phyloP scores from a whole-genome alignment of 1,140 invertebrate genomes.

The Himalopsyche phryganea region DNA sequence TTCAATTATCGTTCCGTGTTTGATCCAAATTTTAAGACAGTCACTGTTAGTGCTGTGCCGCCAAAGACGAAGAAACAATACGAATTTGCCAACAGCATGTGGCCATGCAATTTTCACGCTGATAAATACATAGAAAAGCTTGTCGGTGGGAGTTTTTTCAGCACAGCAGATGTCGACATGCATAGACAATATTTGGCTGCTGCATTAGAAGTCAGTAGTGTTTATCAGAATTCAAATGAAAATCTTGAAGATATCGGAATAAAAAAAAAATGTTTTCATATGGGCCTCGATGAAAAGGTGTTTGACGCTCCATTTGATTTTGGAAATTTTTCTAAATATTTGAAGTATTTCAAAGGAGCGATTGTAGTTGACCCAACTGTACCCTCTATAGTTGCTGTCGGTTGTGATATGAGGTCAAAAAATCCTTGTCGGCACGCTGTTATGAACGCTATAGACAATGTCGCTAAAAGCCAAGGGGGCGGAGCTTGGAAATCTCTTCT shows the following conservation, averaged over 20 bases:
- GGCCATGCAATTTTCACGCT: slow-evolving; percentile 85
- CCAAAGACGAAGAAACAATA: slow-evolving; percentile 69
- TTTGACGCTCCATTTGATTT: background rate
- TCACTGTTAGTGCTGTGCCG: slow-evolving; percentile 57
- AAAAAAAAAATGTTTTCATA: background rate
- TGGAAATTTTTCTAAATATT: slow-evolving; percentile 21
- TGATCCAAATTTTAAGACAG: slow-evolving; percentile 52
- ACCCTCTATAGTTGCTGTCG: slow-evolving; percentile 62
- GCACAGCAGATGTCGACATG: slow-evolving; percentile 49
- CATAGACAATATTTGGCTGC: slow-evolving; percentile 63
- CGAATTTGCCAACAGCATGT: slow-evolving; percentile 58
- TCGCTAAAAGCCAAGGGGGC: slow-evolving; percentile 77
- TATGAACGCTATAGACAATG: slow-evolving; percentile 82
- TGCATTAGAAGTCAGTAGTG: slow-evolving; percentile 51
- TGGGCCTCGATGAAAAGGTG: background rate
- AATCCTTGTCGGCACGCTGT: slow-evolving; percentile 81
- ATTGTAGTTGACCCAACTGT: slow-evolving; percentile 66
- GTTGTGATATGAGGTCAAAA: slow-evolving; percentile 54
- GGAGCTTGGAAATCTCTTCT: slow-evolving; percentile 60
- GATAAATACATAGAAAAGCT: slow-evolving; percentile 68
- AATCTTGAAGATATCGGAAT: background rate
- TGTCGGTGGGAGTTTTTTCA: slow-evolving; percentile 62
- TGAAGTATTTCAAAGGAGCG: slow-evolving; percentile 47
- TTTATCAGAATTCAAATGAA: slow-evolving; percentile 8
- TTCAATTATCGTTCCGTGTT: slow-evolving; percentile 52